phyloP scores from a whole-genome alignment of 2,113 vertebrate genomes.

The Archilochus colubris region DNA sequence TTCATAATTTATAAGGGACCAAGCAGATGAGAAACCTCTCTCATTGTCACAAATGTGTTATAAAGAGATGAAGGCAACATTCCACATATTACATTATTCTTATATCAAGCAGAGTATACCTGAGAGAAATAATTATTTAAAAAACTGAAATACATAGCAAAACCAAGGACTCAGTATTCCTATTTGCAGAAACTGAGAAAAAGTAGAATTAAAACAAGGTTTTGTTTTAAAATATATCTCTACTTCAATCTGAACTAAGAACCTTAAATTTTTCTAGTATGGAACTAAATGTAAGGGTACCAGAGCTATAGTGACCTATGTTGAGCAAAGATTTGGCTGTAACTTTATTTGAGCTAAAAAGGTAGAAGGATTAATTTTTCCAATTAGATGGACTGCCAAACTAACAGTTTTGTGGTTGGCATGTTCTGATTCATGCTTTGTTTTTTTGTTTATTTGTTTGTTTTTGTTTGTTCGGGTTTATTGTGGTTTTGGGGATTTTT shows the following conservation, averaged over 20 bases:
- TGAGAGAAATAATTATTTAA: neutral
- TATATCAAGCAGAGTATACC: neutral
- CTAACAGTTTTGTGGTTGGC: neutral
- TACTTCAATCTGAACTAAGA: neutral
- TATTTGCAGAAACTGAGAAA: neutral
- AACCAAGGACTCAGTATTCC: neutral
- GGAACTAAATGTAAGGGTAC: neutral
- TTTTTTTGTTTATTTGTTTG: too few relatives aligned
- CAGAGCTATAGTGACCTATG: neutral
- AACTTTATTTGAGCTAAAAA: neutral
- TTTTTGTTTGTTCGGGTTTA: too few relatives aligned
- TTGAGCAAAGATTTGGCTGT: neutral
- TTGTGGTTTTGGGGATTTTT: too few relatives aligned
- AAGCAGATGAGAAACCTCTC: neutral
- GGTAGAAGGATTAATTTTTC: neutral
- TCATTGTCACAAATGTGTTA: neutral
- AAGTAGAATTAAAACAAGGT: neutral
- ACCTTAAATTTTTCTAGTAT: neutral
- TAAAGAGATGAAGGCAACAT: neutral
- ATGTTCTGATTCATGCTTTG: neutral
- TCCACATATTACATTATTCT: neutral
- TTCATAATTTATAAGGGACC: neutral
- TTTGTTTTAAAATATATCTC: neutral
- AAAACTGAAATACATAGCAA: neutral
- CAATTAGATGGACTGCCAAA: neutral